Evolutionary conservation across 2,888 invertebrate species (phyloP).

Genomic region (Crematogaster levior): DNA sequence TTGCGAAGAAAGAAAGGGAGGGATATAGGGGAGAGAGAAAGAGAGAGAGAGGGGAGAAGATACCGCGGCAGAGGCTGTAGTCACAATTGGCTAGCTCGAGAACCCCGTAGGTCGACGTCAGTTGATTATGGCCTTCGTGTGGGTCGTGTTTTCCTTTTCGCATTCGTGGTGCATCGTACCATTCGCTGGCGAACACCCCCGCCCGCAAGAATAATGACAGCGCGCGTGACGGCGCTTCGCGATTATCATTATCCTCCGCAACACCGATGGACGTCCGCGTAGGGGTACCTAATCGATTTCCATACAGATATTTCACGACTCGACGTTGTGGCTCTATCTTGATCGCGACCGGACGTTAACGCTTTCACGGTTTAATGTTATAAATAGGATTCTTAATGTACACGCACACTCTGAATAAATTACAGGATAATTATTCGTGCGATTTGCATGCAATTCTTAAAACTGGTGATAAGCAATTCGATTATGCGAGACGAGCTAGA

Average conservation of each 20-base stretch:
- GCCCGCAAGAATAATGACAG: slow-evolving; percentile 55
- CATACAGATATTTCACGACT: background rate
- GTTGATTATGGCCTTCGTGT: slow-evolving; percentile 74
- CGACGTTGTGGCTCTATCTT: background rate
- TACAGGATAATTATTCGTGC: too few species aligned
- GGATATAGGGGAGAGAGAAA: background rate
- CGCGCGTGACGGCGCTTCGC: slow-evolving; percentile 42
- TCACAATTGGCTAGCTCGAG: slow-evolving; percentile 70
- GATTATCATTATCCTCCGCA: slow-evolving; percentile 51
- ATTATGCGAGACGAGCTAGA: background rate
- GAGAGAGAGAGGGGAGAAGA: background rate
- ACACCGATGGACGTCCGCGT: slow-evolving; percentile 2
- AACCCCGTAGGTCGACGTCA: slow-evolving; percentile 66
- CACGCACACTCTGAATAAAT: background rate
- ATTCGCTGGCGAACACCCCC: slow-evolving; percentile 16
- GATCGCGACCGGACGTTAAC: background rate
- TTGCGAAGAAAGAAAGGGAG: slow-evolving; percentile 39
- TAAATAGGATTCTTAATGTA: background rate
- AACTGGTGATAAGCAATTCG: background rate
- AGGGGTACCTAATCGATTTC: slow-evolving; percentile 27
- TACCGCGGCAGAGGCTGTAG: slow-evolving; percentile 59
- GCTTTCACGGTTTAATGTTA: background rate
- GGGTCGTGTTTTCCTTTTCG: slow-evolving; percentile 69
- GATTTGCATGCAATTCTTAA: background rate
- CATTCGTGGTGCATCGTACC: slow-evolving; percentile 36